Evolutionary conservation across 2,888 invertebrate species (phyloP), one percentile per base, ranked within the genome.

Genomic region (Sminthurinus aureus): DNA sequence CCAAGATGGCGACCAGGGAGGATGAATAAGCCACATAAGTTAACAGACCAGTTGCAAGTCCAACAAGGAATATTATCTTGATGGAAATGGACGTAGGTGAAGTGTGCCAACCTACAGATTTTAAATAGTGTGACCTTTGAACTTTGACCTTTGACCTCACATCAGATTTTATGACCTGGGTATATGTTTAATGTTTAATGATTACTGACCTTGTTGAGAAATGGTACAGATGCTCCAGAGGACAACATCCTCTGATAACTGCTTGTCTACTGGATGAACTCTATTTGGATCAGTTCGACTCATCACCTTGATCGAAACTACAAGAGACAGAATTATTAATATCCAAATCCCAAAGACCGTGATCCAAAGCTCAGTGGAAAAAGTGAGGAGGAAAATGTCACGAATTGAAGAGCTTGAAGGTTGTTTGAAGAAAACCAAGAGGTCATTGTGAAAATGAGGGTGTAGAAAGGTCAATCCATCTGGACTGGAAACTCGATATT

Each of bases 51-150:
- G 85, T 85, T 15, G 85, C 79, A 18, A 86, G 73, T 24, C 85
- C 85, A 50, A 84, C 83, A 24, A 87, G 84, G 82, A 87, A 87
- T 20, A 87, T 84, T 3, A 86, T 87, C 83, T 86, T 87, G 81
- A 85, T 84, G 24, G 84, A 85, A 11, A 83, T 83, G 0, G 85
- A 86, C 38, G 83, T 82, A 0, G 87, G 87, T 71, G 85, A 84
- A 1, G 84, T 82, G 52, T 87, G 85, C 85, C 85, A 87, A 20
- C 87, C 87, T 87, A 26, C 11, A 20, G 9, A 50, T 67, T 79
- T 12, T 22, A 15, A 66, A 22, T 77, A 58, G 22, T 18, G n/a
- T n/a, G n/a, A n/a, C n/a, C n/a, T n/a, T n/a, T n/a, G n/a, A n/a
- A n/a, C n/a, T n/a, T n/a, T n/a, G n/a, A n/a, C n/a, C n/a, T n/a